phyloP scores from a whole-genome alignment of 2,113 vertebrate genomes.

The Paramormyrops kingsleyae region DNA sequence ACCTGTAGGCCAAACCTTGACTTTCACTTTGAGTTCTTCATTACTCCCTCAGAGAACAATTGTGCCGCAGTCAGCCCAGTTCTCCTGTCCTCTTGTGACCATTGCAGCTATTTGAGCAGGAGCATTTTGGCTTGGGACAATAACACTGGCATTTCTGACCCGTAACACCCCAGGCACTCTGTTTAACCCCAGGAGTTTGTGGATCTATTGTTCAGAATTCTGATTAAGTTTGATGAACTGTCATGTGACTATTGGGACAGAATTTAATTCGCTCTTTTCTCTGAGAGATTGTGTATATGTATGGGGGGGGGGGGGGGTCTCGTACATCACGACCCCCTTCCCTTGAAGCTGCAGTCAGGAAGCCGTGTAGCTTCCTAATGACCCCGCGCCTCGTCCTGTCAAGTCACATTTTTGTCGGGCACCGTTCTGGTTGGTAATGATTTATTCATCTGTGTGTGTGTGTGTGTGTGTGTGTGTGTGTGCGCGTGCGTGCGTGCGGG shows the following conservation, averaged over 20 bases:
- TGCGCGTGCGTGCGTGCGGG: too few relatives aligned
- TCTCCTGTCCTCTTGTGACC: not conserved
- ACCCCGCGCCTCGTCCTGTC: not conserved
- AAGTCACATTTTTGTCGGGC: not conserved
- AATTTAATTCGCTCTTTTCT: not conserved
- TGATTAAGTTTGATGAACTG: not conserved
- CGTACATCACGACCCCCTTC: not conserved
- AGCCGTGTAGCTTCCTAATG: not conserved
- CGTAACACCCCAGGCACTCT: not conserved
- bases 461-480: too few relatives aligned
- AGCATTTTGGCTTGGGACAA: not conserved
- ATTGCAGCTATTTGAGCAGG: not conserved
- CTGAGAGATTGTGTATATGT: not conserved
- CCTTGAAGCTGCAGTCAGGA: not conserved
- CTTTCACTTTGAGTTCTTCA: not conserved
- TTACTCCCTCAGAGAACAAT: not conserved
- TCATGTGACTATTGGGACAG: not conserved
- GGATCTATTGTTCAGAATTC: not conserved
- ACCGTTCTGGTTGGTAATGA: not conserved
- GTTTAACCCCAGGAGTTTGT: not conserved
- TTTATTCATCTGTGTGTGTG: not conserved
- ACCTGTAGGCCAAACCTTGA: constrained; percentile 2
- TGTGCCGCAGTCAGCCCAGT: not conserved
- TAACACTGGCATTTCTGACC: not conserved
- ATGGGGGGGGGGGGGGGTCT: not conserved